Conservation (phyloP, 2,113 vertebrate genomes). For the Pampusana beccarii region DNA sequence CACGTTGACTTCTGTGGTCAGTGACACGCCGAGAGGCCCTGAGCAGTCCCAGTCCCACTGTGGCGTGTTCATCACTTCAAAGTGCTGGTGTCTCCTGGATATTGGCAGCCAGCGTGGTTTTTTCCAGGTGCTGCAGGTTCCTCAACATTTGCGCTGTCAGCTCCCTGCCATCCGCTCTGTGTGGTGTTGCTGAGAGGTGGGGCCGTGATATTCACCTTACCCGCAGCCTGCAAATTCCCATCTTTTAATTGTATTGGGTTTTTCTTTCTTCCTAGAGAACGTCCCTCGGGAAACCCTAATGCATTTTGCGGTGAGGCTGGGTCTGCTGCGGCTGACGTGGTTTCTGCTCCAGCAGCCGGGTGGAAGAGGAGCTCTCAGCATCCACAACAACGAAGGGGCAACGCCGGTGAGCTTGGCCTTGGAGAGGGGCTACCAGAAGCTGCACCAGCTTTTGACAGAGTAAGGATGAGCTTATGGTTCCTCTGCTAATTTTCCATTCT, state of each 20-base stretch:
- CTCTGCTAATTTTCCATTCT: not conserved
- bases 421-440: slow-evolving; percentile 80
- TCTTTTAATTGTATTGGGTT: not conserved
- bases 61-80: rapidly evolving
- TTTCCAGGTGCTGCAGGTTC: slow-evolving; percentile 19
- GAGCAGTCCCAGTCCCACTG: not conserved
- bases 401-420: slow-evolving; percentile 85
- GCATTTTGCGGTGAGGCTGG: slow-evolving; percentile 91
- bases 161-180: not conserved
- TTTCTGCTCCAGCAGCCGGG: slow-evolving; percentile 90
- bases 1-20: not conserved
- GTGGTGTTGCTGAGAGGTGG: not conserved
- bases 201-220: not conserved
- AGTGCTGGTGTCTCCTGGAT: not conserved
- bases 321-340: slow-evolving; percentile 81
- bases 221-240: not conserved
- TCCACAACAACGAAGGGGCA: slow-evolving; percentile 87
- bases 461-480: slow-evolving; percentile 68
- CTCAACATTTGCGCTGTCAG: not conserved
- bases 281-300: slow-evolving; percentile 90
- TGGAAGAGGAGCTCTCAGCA: slow-evolving; percentile 82
- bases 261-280: slow-evolving; percentile 70
- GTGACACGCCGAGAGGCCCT: not conserved
- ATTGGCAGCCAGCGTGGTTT: not conserved
- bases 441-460: slow-evolving; percentile 84